Base-by-base conservation (phyloP, 1,140 invertebrate species). In the Drosophila insularis region DNA sequence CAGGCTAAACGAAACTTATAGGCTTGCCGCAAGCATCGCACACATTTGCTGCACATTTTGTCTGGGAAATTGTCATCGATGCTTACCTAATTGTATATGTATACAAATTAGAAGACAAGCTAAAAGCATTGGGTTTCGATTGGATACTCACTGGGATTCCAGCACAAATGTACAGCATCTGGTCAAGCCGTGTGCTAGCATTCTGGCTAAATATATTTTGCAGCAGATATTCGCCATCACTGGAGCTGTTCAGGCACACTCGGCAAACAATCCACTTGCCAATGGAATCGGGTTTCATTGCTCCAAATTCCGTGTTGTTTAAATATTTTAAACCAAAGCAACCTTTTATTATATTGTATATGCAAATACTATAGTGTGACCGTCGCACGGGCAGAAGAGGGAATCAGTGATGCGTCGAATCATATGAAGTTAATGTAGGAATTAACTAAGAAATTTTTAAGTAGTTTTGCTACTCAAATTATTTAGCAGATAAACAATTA, bases 241-340 rank as follows among this genome's bases (percentile, higher is more conserved):
- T 67, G 10, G 77, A 69, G 43, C 77, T 84, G 19, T 56, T 82
- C 0, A 94, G 78, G 87, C 93, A 94, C 53, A 94, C 93, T 58
- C 93, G 91, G 71, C 93, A 94, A 23, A 93, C 93, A 90, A 93
- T 93, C 93, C 93, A 94, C 91, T 93, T 92, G 71, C 94, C 77
- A 58, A 75, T 80, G 35, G 74, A 54, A 35, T 84, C 84, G 2
- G 80, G 82, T 71, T 73, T 86, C 82, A 86, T 86, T 27, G 56
- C 32, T 32, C 21, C 14, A 31, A 66, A 70, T 71, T 43, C 23
- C 67, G 63, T 19, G 11, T 61, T 19, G 4, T 8, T 13, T 4
- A 61, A 58, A 58, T 2, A 4, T 35, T 58, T 11, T 11, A 11
- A 35, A 55, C 1, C 55, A 58, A 56, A 58, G 55, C 55, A 56